These are phyloP conservation scores for Azorinus chamasolen DNA, from an alignment of 2,888 invertebrate genomes.

Conservation along the genomic window DNA sequence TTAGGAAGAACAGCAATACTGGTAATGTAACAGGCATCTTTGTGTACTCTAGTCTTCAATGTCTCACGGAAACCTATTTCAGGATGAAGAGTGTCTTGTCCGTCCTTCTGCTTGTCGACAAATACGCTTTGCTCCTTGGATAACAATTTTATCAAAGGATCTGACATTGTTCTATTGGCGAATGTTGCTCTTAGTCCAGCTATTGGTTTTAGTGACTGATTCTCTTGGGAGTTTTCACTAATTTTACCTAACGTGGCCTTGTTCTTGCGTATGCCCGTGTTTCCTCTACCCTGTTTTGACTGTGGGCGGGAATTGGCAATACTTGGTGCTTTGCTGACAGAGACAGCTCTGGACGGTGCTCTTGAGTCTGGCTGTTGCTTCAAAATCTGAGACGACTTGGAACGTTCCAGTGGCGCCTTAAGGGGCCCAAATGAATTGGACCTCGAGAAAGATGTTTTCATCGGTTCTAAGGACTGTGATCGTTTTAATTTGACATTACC, in stretches of 20 bases:
- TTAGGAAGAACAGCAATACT: slow-evolving; percentile 34
- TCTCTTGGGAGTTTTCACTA: slow-evolving; percentile 19
- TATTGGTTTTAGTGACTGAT: slow-evolving; percentile 9
- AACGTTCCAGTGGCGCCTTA: too few relatives aligned
- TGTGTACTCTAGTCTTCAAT: slow-evolving; percentile 26
- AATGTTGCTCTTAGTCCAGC: slow-evolving; percentile 48
- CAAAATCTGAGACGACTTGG: too few relatives aligned
- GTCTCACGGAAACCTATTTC: slow-evolving; percentile 26
- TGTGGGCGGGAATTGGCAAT: too few relatives aligned
- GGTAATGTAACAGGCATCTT: slow-evolving; percentile 42
- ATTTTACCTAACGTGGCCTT: background rate
- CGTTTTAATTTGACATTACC: slow-evolving; percentile 4
- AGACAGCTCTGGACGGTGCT: too few relatives aligned
- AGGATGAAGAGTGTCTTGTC: slow-evolving; percentile 10
- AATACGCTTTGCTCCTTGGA: slow-evolving; percentile 23
- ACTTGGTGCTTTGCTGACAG: too few relatives aligned
- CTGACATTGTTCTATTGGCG: slow-evolving; percentile 35
- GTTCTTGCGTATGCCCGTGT: too few relatives aligned
- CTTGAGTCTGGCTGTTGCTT: too few relatives aligned
- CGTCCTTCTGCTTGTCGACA: slow-evolving; percentile 7
- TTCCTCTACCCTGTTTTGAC: too few relatives aligned
- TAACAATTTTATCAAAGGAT: slow-evolving; percentile 40
- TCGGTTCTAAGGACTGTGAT: slow-evolving; percentile 22
- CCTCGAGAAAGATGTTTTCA: slow-evolving; percentile 42
- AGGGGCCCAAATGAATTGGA: slow-evolving; percentile 30